Base-by-base conservation (phyloP, 2,888 invertebrate genomes). In the Crossocerus cetratus region DNA sequence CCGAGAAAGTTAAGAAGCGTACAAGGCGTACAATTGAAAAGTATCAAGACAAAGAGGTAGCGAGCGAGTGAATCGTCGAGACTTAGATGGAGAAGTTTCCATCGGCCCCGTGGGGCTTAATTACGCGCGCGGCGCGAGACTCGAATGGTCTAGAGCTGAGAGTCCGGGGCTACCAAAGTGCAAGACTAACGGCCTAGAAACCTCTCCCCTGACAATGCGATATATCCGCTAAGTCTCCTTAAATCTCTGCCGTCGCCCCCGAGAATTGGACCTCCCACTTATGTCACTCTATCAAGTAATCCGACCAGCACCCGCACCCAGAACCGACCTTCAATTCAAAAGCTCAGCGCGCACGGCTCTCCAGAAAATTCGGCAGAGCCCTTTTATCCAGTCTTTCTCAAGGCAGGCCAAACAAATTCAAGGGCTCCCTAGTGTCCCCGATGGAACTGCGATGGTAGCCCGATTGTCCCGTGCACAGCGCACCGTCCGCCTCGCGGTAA, bases 81-180 rank as follows among this genome's bases (percentile, higher is more conserved):
- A 53, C 42, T 54, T 20, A 56, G 21, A 49, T 18, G 53, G 49
- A 54, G 53, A 67, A 74, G 77, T 83, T 78, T 78, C 74, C 66
- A 81, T 82, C 77, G 77, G 77, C 81, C 81, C 65, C 80, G 62
- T 61, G 81, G 70, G 78, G 80, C 77, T 86, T 84, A 86, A 86
- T 86, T 86, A 84, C 76, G 58, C 64, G 63, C 73, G 56, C 45
- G 32, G 32, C 55, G 53, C 45, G 49, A 45, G 59, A 63, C 64
- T 18, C 55, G 66, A 67, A 61, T 65, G 58, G 59, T 60, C 53
- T 45, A 0, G 16, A 53, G 43, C 42, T n/a, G 21, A 45, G 54
- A 62, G 61, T 42, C 49, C 43, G 3, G 49, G 44, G 56, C 22
- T 45, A 64, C 64, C 53, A 59, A 54, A 74, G 65, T 68, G 59